A percentile compares a stretch with the other conserved stretches of the same genome.
Conservation (phyloP, 2,113 vertebrate genomes). For the Campylomormyrus tamandua region DNA sequence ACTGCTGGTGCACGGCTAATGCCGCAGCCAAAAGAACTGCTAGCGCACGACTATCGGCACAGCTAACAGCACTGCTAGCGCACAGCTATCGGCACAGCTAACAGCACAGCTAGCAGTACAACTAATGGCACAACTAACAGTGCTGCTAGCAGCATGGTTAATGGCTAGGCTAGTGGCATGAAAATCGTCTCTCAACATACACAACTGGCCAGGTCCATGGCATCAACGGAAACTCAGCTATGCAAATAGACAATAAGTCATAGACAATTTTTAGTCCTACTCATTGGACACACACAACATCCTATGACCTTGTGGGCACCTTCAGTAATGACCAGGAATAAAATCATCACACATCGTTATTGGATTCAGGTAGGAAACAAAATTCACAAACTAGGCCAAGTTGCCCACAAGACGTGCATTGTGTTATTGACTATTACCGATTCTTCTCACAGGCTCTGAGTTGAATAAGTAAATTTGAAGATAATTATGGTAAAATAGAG, state of each 20-base stretch:
- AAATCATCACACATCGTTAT: neutral
- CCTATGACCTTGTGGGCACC: neutral
- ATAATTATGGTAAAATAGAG: neutral
- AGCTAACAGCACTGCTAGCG: no score
- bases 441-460: neutral
- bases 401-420: neutral
- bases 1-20: no score
- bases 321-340: neutral
- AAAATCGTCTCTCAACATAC: neutral
- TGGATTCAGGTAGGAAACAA: slow-evolving; percentile 2
- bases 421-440: neutral
- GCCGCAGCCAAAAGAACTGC: no score
- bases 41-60: no score
- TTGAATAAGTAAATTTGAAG: neutral
- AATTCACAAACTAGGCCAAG: neutral
- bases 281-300: neutral
- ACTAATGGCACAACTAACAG: no score
- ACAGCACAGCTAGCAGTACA: no score
- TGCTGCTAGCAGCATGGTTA: neutral
- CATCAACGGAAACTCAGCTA: neutral
- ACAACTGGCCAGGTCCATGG: neutral
- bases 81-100: no score
- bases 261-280: neutral
- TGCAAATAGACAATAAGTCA: neutral
- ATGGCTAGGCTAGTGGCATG: neutral